phyloP scores from a whole-genome alignment of 1,140 invertebrate genomes.

The Pogonomyrmex barbatus region DNA sequence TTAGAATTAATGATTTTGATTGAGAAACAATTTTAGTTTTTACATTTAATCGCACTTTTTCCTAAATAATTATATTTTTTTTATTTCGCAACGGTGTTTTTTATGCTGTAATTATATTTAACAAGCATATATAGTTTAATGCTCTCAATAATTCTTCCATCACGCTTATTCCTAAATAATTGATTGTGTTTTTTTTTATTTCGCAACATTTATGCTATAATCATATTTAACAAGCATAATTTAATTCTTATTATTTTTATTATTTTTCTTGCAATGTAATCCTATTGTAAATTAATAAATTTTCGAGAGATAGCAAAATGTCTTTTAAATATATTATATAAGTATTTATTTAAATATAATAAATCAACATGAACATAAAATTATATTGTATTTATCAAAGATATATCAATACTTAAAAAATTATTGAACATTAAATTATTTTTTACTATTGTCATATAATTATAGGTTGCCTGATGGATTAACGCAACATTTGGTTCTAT shows the following conservation, averaged over 20 bases:
- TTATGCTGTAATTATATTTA: not conserved
- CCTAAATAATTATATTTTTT: slow-evolving; percentile 57
- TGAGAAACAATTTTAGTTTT: slow-evolving; percentile 41
- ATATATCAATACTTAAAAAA: slow-evolving; percentile 1
- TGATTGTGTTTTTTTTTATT: slow-evolving; percentile 16
- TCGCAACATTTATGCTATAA: not conserved
- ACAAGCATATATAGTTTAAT: not conserved
- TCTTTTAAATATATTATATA: not conserved
- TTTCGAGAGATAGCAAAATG: slow-evolving; percentile 2
- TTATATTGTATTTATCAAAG: not conserved
- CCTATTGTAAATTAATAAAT: not conserved
- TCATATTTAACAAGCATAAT: not conserved
- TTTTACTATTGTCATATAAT: not conserved
- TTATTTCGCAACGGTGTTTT: not conserved
- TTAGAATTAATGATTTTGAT: slow-evolving; percentile 62
- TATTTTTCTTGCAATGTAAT: not conserved
- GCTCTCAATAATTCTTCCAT: not conserved
- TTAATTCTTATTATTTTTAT: not conserved
- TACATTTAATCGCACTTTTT: slow-evolving; percentile 62
- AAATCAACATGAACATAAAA: not conserved
- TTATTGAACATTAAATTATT: too few relatives aligned
- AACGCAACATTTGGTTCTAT: slow-evolving; percentile 27
- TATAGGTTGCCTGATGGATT: not conserved
- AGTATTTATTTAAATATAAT: not conserved
- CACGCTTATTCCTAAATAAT: slow-evolving; percentile 64